These are phyloP conservation scores for Hormiphora californensis DNA, from an alignment of 37 sponge, comb jelly and placozoan species.

Conservation along the genomic window DNA sequence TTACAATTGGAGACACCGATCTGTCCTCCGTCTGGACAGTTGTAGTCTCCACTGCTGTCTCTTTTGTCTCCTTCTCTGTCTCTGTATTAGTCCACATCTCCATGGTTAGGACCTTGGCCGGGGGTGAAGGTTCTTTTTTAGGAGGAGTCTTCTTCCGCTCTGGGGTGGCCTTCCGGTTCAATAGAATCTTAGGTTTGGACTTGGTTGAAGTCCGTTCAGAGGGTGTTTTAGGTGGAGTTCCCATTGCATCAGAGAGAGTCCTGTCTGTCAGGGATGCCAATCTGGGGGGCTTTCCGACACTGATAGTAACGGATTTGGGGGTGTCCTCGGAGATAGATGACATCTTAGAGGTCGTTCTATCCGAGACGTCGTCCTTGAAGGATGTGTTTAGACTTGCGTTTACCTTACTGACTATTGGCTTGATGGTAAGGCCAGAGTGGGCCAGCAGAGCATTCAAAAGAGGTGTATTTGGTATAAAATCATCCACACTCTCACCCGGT, in stretches of 20 bases:
- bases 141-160: neutral
- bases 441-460: neutral
- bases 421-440: neutral
- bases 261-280: neutral
- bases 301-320: neutral
- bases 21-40: neutral
- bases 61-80: neutral
- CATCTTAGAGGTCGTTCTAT: constrained; percentile 11
- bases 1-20: neutral
- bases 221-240: neutral
- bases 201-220: neutral
- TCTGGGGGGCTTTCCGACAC: neutral
- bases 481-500: neutral
- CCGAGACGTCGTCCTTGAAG: neutral
- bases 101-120: neutral
- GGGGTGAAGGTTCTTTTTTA: neutral
- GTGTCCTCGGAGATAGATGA: neutral
- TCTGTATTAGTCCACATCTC: neutral
- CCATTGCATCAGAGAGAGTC: neutral
- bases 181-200: neutral
- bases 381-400: neutral
- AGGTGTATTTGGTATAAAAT: neutral
- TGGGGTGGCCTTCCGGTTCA: neutral
- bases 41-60: neutral
- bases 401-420: neutral